Evolutionary conservation across 2,113 vertebrate species (phyloP).

Genomic region (Halichoeres trimaculatus): DNA sequence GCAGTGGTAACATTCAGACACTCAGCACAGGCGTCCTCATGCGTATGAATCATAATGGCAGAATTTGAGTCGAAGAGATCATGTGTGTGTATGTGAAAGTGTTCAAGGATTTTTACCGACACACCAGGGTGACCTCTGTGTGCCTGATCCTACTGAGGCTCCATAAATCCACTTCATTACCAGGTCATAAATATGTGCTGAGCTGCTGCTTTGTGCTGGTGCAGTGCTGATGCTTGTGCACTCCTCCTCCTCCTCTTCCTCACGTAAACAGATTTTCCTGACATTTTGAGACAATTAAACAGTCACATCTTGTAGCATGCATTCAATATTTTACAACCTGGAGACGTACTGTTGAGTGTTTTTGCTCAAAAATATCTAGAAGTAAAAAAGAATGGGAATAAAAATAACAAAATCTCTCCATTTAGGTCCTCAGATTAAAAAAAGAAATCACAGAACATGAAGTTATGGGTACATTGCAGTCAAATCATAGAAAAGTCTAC

Average conservation of each 20-base stretch:
- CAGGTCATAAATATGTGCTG: slow-evolving; percentile 68
- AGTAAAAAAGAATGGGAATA: neutral
- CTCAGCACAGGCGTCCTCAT: slow-evolving; percentile 39
- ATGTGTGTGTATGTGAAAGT: slow-evolving; percentile 67
- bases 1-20: slow-evolving; percentile 52
- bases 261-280: slow-evolving; percentile 11
- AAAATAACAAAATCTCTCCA: neutral
- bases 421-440: neutral
- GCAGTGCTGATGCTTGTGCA: slow-evolving; percentile 9
- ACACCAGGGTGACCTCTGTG: slow-evolving; percentile 65
- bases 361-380: neutral
- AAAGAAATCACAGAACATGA: neutral
- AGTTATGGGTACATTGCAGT: neutral
- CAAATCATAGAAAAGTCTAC: too few relatives aligned
- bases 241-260: neutral
- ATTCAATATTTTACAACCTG: too few relatives aligned
- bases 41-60: slow-evolving; percentile 62
- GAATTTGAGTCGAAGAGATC: slow-evolving; percentile 27
- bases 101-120: slow-evolving; percentile 65
- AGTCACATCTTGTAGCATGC: neutral
- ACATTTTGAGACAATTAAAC: neutral
- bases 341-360: neutral
- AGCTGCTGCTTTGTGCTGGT: slow-evolving; percentile 42
- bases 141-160: slow-evolving; percentile 51
- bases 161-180: slow-evolving; percentile 78